Base-by-base conservation (phyloP, 1,140 invertebrate species). In the Bombus superbus region DNA sequence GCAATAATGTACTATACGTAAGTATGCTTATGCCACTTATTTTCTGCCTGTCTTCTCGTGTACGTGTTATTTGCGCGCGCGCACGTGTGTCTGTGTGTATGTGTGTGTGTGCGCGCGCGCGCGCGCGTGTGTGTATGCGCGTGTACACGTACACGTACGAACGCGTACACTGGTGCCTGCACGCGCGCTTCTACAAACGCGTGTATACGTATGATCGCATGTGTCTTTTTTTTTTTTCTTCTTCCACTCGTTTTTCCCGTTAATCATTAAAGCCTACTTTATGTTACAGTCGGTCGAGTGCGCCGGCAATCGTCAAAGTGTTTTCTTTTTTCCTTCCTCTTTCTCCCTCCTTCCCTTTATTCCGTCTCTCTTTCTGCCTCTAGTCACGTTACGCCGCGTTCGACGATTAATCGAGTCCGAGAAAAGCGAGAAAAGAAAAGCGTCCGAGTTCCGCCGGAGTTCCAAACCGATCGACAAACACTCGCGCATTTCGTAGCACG, bases 241-340 rank as follows among this genome's bases (percentile, higher is more conserved):
- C 73, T 71, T 81, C 59, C 81, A 78, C 72, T 69, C 83, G 77
- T 81, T 89, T 88, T 79, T 66, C 68, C 76, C 83, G 84, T 91
- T 86, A 90, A 85, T 88, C 78, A 85, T 86, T 91, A 90, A 91
- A 82, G 84, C 77, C 86, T 91, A 90, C 85, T 91, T 90, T 91
- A 90, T 80, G 76, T 92, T 92, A 90, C 89, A 88, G 85, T 92
- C 92, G 87, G 88, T 91, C 88, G 92, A 93, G 93, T 92, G 90
- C 92, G 92, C 92, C 89, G 87, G 92, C 92, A 89, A 81, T 72
- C 81, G 66, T 89, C 80, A 66, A 59, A 68, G 47, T 78, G 62
- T 47, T 35, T 40, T 64, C 42, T 62, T 71, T 85, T 64, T 53
- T 15, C 32, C 4, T 11, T 22, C 3, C 1, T 25, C 25, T 44